These are phyloP conservation scores for Brachyalestes nurse DNA, from an alignment of 2,797 vertebrate genomes.

Conservation along the genomic window DNA sequence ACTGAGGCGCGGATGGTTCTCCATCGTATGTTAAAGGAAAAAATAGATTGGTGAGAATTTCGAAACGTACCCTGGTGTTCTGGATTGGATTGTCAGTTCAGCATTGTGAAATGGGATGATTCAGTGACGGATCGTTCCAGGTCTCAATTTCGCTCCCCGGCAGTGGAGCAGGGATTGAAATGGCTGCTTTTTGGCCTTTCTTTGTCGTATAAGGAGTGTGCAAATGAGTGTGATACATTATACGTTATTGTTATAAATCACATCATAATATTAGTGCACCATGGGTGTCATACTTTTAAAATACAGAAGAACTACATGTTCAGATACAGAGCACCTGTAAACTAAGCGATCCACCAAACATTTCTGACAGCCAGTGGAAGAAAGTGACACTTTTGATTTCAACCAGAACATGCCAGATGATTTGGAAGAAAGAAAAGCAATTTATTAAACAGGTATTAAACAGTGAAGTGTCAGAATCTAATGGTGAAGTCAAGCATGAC, in stretches of 20 bases:
- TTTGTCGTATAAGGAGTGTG: not conserved
- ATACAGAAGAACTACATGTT: too few relatives aligned
- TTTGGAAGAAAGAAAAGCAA: too few relatives aligned
- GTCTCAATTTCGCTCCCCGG: not conserved
- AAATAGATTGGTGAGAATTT: constrained; percentile 40
- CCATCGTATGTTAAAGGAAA: constrained; percentile 50
- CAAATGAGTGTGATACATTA: not conserved
- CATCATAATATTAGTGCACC: not conserved
- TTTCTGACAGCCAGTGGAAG: too few relatives aligned
- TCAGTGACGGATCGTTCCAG: constrained; percentile 2
- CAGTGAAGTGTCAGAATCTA: too few relatives aligned
- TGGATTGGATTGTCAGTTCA: not conserved
- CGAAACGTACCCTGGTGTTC: not conserved
- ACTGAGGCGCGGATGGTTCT: constrained; percentile 67
- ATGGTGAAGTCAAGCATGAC: too few relatives aligned
- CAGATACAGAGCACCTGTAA: too few relatives aligned
- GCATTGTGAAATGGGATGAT: constrained; percentile 8
- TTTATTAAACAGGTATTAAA: too few relatives aligned
- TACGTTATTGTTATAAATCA: not conserved
- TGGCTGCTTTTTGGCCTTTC: not conserved
- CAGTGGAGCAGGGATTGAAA: not conserved
- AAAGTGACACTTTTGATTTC: too few relatives aligned
- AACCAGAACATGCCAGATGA: too few relatives aligned
- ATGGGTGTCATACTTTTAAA: not conserved
- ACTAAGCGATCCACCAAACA: too few relatives aligned